Percentiles rank a stretch among this genome's conserved stretches.
These are phyloP conservation scores for Ormia ochracea DNA, from an alignment of 2,888 invertebrate species.

Conservation along the genomic window DNA sequence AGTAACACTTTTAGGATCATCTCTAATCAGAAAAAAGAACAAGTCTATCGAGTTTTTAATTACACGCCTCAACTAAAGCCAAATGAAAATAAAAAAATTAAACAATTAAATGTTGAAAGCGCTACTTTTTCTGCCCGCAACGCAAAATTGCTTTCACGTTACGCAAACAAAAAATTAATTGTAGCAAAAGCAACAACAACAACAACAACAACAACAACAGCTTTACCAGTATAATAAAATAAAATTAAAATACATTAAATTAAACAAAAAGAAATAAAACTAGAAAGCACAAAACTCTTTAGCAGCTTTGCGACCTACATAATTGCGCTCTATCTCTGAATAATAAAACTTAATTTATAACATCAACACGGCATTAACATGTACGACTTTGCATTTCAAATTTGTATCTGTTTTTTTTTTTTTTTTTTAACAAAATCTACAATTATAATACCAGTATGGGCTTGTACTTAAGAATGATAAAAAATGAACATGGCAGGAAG, in stretches of 20 bases:
- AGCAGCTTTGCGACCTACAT: neutral
- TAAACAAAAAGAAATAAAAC: neutral
- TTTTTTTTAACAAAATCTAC: neutral
- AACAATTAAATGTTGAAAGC: neutral
- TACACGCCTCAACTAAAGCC: too few relatives aligned
- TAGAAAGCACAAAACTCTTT: neutral
- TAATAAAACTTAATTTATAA: conserved; percentile 36
- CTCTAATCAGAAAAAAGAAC: neutral
- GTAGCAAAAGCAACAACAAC: neutral
- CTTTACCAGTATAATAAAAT: too few relatives aligned
- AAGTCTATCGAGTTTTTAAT: neutral
- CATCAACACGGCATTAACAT: conserved; percentile 44
- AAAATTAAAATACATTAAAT: neutral
- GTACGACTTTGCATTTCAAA: conserved; percentile 38
- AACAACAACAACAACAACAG: neutral
- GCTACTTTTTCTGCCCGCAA: neutral
- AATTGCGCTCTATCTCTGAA: conserved; percentile 18
- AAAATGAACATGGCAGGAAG: conserved; percentile 23
- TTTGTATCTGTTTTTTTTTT: conserved; percentile 12
- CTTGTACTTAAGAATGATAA: neutral
- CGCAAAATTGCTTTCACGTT: neutral
- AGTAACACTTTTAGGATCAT: neutral
- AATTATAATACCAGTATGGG: neutral
- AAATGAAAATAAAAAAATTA: too few relatives aligned
- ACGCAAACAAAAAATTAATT: neutral